Evolutionary conservation across 2,797 vertebrate species (phyloP).

Genomic region (Chelon auratus): DNA sequence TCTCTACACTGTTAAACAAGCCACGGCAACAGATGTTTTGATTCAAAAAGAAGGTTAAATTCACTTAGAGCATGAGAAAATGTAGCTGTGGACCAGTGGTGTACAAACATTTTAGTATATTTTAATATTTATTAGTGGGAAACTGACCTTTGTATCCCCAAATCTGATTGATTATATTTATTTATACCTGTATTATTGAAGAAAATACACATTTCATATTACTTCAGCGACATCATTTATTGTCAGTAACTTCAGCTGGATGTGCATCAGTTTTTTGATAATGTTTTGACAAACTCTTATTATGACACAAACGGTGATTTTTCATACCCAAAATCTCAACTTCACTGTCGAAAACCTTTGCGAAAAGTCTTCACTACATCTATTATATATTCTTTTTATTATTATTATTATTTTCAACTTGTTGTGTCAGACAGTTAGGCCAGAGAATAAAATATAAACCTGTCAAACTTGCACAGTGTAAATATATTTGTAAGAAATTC

Average conservation of each 20-base stretch:
- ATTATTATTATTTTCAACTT: too few relatives aligned
- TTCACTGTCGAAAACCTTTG: too few relatives aligned
- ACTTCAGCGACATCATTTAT: too few relatives aligned
- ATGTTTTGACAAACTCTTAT: too few relatives aligned
- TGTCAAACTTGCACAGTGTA: background rate
- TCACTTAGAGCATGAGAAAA: background rate
- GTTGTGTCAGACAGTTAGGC: too few relatives aligned
- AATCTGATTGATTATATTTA: background rate
- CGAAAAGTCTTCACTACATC: too few relatives aligned
- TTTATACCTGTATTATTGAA: background rate
- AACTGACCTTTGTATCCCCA: background rate
- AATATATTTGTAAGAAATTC: background rate
- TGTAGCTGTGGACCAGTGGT: background rate
- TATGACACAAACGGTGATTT: too few relatives aligned
- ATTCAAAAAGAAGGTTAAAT: background rate
- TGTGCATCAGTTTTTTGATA: too few relatives aligned
- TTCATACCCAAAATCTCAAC: too few relatives aligned
- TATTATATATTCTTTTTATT: too few relatives aligned
- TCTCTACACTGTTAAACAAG: conserved; percentile 28
- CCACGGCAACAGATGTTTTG: background rate
- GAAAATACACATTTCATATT: background rate
- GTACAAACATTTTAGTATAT: too few relatives aligned
- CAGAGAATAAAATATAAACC: background rate
- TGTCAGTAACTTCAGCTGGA: too few relatives aligned
- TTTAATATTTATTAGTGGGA: background rate